phyloP scores from a whole-genome alignment of 2,113 vertebrate genomes.

The Gnathonemus echidnorhynchus region DNA sequence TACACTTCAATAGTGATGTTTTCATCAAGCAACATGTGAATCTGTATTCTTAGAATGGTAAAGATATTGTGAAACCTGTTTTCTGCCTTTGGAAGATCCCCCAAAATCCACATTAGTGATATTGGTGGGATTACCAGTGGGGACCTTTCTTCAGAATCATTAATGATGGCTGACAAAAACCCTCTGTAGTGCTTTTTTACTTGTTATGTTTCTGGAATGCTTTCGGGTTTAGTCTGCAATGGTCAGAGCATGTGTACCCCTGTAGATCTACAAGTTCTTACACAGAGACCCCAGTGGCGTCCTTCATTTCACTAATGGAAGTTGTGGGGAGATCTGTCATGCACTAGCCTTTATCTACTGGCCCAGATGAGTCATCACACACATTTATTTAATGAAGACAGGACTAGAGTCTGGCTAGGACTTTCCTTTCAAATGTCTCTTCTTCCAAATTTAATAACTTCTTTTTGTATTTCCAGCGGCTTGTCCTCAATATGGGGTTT shows the following conservation, averaged over 20 bases:
- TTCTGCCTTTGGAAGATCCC: not conserved
- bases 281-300: not conserved
- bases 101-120: not conserved
- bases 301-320: not conserved
- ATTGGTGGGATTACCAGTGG: not conserved
- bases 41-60: not conserved
- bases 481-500: not conserved
- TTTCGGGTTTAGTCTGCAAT: not conserved
- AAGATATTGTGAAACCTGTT: not conserved
- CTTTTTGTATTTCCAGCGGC: not conserved
- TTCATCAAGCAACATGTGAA: not conserved
- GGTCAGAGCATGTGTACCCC: not conserved
- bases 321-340: not conserved
- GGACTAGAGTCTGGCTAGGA: not conserved
- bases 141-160: not conserved
- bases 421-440: not conserved
- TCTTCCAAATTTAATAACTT: not conserved
- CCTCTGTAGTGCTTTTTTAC: not conserved
- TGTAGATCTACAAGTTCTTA: not conserved
- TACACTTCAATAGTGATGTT: not conserved
- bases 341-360: not conserved
- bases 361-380: not conserved
- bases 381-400: not conserved
- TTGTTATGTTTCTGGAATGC: not conserved
- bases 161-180: not conserved